Evolutionary conservation across 2,797 vertebrate species (phyloP), one percentile per base, ranked within the genome.

Genomic region (Halcyon leucocephala): DNA sequence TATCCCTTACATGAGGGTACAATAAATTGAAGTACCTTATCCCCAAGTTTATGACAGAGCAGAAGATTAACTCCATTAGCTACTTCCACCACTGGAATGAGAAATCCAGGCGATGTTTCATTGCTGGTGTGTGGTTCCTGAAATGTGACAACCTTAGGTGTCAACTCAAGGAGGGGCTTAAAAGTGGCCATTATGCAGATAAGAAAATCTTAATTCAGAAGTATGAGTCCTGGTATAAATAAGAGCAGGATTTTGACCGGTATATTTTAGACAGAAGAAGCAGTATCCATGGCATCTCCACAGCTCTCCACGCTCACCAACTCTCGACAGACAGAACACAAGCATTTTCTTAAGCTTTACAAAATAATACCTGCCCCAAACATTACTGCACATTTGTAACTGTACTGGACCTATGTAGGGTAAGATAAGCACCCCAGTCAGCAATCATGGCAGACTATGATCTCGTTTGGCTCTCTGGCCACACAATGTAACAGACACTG

Each of bases 11-110:
- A 73, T 4, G 10, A 48, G 69, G 58, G 54, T 52, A 87, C 79
- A 69, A 90, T 95, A 92, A 95, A 92, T 79, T 76, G 41, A 69
- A 83, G 54, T 72, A 51, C 57, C 66, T 88, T 69, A 72, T 65
- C 80, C 83, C 72, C 37, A 73, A 90, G 54, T 44, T 81, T 62
- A 52, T 44, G 82, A 76, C 20, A n/a, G 69, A 78, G 58, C 39
- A 93, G 84, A 87, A 88, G 76, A 83, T 86, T 18, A 80, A 74
- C 16, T 46, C 58, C 26, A 25, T 48, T 46, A 65, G 55, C 82
- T 74, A n/a, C 58, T 93, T 48, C 13, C 14, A 76, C 29, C 8
- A 2, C 8, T 10, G 44, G 69, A 80, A 87, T 42, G 46, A 72
- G 69, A 94, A 83, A 88, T 33, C n/a, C 46, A 61, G 16, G 16